Base-by-base conservation (phyloP, 2,113 vertebrate genomes). In the Typhlomys cinereus region DNA sequence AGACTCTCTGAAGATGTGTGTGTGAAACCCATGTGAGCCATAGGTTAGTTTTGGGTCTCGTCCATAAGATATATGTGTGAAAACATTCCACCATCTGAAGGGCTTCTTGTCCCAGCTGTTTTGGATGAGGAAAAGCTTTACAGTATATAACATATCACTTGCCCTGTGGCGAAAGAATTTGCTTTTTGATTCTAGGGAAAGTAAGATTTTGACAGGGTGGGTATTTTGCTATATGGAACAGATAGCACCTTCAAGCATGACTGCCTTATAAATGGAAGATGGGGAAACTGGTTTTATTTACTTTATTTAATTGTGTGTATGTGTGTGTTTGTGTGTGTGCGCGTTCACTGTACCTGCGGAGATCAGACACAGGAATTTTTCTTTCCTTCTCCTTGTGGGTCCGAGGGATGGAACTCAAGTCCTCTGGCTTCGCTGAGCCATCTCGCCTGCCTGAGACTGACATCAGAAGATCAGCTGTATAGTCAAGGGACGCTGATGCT, bases 211-310 rank as follows among this genome's bases (percentile, higher is more conserved):
- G 10, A 36, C 36, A n/a, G 71, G 78, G 39, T 69, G 48, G 69
- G 31, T 80, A 41, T 69, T 89, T 95, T 88, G 13, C 90, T 86
- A 73, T 71, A 67, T 85, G 31, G 88, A 83, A 75, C 46, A 88
- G 23, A 67, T 15, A 50, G 20, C 78, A 39, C 52, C 76, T 87
- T 88, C 48, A 59, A 71, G 41, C 62, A 78, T 2, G 62, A 81
- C 1, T 57, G 34, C 34, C 7, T 52, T 67, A 27, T 57, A 88
- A 84, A 36, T 62, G n/a, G 69, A n/a, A 79, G 34, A 25, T 2
- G 15, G n/a, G 12, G 75, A 80, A 71, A 52, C 48, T 86, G n/a
- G 23, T 66, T 92, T 93, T 88, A 44, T 44, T n/a, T n/a, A n/a
- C n/a, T n/a, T n/a, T n/a, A n/a, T n/a, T n/a, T n/a, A n/a, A n/a